phyloP scores from a whole-genome alignment of 2,797 vertebrate genomes.

The Lacerta agilis region DNA sequence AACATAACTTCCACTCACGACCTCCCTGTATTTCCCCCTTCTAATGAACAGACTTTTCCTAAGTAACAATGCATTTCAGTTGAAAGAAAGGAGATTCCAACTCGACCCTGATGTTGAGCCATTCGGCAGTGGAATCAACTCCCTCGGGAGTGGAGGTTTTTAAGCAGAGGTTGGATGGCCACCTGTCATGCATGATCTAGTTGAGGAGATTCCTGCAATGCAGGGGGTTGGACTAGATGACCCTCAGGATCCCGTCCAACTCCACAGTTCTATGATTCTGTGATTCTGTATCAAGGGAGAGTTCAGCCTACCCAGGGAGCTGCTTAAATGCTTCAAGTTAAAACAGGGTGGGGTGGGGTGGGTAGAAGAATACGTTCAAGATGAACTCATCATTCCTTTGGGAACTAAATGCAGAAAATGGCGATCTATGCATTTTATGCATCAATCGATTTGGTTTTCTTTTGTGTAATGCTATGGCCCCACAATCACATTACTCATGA shows the following conservation, averaged over 20 bases:
- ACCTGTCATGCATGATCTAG: too few species aligned
- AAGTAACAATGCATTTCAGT: background rate
- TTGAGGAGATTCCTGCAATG: too few species aligned
- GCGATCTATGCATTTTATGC: background rate
- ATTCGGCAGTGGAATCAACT: too few species aligned
- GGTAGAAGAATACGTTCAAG: background rate
- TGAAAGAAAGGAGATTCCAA: too few species aligned
- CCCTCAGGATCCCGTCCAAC: too few species aligned
- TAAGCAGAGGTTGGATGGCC: too few species aligned
- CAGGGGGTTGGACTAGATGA: too few species aligned
- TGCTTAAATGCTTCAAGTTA: background rate
- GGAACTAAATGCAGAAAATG: background rate
- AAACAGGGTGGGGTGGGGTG: background rate
- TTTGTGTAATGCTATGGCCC: background rate
- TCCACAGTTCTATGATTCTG: too few species aligned
- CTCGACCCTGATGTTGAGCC: too few species aligned
- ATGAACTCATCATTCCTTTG: background rate
- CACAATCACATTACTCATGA: background rate
- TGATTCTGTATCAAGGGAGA: background rate
- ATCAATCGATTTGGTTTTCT: background rate
- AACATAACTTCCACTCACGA: rapidly evolving
- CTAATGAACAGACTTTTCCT: slow-evolving; percentile 1
- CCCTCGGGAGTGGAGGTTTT: too few species aligned
- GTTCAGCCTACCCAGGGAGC: background rate
- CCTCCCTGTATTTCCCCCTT: background rate